A percentile compares a stretch with the other conserved stretches of the same genome.
Conservation (phyloP, 2,888 invertebrate genomes). For the Lucinisca nassula region DNA sequence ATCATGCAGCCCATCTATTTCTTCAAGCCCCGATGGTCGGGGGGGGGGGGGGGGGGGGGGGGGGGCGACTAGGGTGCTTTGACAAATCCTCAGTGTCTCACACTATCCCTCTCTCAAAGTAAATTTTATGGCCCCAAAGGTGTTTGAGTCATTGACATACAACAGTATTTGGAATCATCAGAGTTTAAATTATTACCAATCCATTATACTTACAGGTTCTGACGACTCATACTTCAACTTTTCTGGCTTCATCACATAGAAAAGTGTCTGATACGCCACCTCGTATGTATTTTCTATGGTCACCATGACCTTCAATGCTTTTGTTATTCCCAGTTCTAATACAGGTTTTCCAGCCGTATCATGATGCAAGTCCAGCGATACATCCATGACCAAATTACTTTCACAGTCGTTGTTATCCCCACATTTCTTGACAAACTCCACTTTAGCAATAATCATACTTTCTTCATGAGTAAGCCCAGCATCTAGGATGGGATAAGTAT, state of each 20-base stretch:
- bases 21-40: too few species aligned
- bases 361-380: background rate
- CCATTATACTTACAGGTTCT: constrained; percentile 64
- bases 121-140: too few species aligned
- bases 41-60: too few species aligned
- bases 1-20: too few species aligned
- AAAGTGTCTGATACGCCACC: constrained; percentile 81
- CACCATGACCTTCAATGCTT: constrained; percentile 93
- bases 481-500: constrained; percentile 95
- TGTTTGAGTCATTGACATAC: too few species aligned
- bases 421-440: constrained; percentile 94
- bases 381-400: constrained; percentile 89
- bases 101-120: too few species aligned
- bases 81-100: too few species aligned
- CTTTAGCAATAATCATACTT: constrained; percentile 90
- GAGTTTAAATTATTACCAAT: too few species aligned
- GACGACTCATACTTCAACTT: constrained; percentile 68
- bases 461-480: constrained; percentile 94
- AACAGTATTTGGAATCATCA: too few species aligned
- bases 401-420: constrained; percentile 96
- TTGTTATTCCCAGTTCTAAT: constrained; percentile 91
- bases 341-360: constrained; percentile 81
- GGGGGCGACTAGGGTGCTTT: too few species aligned
- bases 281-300: constrained; percentile 94
- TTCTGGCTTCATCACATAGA: constrained; percentile 77